Evolutionary conservation across 2,113 vertebrate species (phyloP), one percentile per base, ranked within the genome.

Genomic region (Geococcyx californianus): DNA sequence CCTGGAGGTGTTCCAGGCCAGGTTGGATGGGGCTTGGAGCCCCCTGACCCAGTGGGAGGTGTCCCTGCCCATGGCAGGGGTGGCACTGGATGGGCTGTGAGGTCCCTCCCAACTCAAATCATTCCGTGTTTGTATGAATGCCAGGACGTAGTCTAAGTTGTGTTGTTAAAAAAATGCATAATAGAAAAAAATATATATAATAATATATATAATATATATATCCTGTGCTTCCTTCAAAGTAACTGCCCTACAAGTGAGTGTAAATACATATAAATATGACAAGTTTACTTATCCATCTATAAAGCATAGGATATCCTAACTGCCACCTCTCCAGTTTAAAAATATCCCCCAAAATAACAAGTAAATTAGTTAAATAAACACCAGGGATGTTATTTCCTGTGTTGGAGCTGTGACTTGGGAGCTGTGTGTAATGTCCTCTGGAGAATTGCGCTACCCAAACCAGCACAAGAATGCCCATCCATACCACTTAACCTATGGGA

Each of bases 241-340:
- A 69, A 40, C 38, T 60, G 49, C 23, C 15, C 11, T 44, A 4
- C 31, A 20, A 31, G 17, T 42, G 2, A 42, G 16, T 17, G 8
- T 29, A 2, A 4, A 2, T 3, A 3, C 4, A 3, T 13, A 7
- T 38, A 8, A 7, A 40, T 18, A n/a, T 26, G 16, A 20, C 16
- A 82, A 38, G 11, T 45, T 87, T 58, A 28, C 45, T 6, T 42
- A 14, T 5, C 60, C 42, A 45, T 54, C 40, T 31, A 20, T 24
- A 87, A 70, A 47, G 29, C 60, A 78, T 11, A 80, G 24, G 6
- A 13, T 25, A 33, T 60, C 59, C 34, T 38, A 81, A 64, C 14
- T 14, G 10, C 6, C 33, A 33, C 31, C 28, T 80, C 20, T 54
- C 64, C 7, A 34, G 21, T 10, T 19, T 38, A 69, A 89, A 88